Percentiles rank a stretch among this genome's conserved stretches.
Conservation (phyloP, 64 coral and sea anemone species). For the Stichodactyla helianthus region DNA sequence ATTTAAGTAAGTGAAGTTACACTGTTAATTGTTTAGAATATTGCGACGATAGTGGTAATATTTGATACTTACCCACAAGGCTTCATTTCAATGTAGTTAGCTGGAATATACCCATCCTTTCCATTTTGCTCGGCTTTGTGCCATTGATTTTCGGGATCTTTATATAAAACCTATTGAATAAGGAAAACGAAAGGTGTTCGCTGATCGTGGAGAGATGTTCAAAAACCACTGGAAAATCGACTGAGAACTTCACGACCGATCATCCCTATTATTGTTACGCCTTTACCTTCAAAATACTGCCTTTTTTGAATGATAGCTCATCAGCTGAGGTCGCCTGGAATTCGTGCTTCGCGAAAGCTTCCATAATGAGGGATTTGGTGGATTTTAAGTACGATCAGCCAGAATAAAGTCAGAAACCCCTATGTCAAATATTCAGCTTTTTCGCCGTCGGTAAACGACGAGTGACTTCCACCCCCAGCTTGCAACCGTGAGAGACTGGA, state of each 20-base stretch:
- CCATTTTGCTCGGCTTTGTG: conserved; percentile 67
- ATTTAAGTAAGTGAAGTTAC: not conserved
- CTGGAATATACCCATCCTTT: conserved; percentile 52
- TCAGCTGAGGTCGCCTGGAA: conserved; percentile 65
- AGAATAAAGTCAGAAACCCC: not conserved
- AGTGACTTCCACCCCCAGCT: conserved; percentile 11
- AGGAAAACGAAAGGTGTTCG: not conserved
- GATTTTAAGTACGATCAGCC: not conserved
- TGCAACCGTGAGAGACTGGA: conserved; percentile 5
- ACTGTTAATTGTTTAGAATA: not conserved
- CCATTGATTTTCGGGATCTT: conserved; percentile 59
- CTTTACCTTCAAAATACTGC: conserved; percentile 60
- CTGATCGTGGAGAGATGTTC: not conserved
- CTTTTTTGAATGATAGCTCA: conserved; percentile 81
- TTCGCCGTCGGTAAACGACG: not conserved
- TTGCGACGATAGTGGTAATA: not conserved
- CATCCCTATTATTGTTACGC: not conserved
- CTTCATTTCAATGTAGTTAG: conserved; percentile 84
- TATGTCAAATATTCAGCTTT: not conserved
- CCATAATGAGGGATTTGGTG: conserved; percentile 45
- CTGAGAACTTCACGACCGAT: not conserved
- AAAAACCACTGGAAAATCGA: not conserved
- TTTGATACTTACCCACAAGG: conserved; percentile 58
- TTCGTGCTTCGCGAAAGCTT: conserved; percentile 53
- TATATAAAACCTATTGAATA: conserved; percentile 31